Percentiles rank a stretch among this genome's conserved stretches.
These are phyloP conservation scores for Charina bottae DNA, from an alignment of 2,113 vertebrate species.

Conservation along the genomic window DNA sequence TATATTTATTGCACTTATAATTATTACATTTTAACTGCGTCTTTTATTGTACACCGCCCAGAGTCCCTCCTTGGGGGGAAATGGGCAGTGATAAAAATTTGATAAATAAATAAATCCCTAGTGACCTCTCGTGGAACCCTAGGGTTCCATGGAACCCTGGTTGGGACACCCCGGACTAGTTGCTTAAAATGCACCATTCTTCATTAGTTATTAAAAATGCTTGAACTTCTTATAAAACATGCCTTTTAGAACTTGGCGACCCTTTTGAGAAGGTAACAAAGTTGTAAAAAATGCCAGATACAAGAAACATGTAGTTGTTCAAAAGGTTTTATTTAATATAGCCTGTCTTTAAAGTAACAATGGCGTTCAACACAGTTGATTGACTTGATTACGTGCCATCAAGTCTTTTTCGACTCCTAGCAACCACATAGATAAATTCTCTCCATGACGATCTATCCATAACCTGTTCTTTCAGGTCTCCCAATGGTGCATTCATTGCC, in stretches of 20 bases:
- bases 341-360: neutral
- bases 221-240: neutral
- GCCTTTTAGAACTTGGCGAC: neutral
- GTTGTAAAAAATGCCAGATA: too few species aligned
- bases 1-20: too few species aligned
- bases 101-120: too few species aligned
- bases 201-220: neutral
- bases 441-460: neutral
- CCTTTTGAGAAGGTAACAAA: neutral
- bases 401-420: neutral
- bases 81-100: too few species aligned
- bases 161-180: neutral
- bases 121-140: too few species aligned
- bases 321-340: neutral
- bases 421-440: neutral
- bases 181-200: neutral
- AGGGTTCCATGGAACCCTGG: too few species aligned
- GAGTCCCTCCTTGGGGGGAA: too few species aligned
- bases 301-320: neutral
- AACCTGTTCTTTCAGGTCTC: neutral
- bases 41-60: too few species aligned
- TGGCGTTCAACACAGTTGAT: neutral
- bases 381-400: neutral
- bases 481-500: neutral
- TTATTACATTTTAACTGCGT: too few species aligned